phyloP scores from a whole-genome alignment of 1,140 invertebrate genomes.

The Listronotus oregonensis region DNA sequence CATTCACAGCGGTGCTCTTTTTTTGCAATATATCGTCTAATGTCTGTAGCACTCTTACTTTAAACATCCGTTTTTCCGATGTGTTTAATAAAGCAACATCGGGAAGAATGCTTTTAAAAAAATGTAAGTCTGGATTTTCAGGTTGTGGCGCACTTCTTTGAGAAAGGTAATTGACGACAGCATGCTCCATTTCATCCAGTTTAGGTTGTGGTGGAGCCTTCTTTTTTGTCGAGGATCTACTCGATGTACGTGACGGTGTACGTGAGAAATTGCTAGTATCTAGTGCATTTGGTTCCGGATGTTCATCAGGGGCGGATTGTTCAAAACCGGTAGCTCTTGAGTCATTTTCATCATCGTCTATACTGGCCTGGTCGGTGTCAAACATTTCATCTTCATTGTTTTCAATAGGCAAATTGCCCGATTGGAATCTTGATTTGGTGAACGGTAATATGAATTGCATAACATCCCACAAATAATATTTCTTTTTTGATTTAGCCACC shows the following conservation, averaged over 20 bases:
- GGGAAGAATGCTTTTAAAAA: conserved; percentile 24
- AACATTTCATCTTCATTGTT: conserved; percentile 10
- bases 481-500: conserved; percentile 20
- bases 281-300: conserved; percentile 17
- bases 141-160: conserved; percentile 17
- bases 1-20: neutral
- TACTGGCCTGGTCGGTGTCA: conserved; percentile 18
- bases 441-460: conserved; percentile 32
- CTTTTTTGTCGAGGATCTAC: conserved; percentile 13
- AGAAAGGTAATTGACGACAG: conserved; percentile 12
- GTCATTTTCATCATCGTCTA: conserved; percentile 28
- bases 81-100: neutral
- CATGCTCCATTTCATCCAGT: conserved; percentile 15
- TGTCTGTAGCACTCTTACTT: conserved; percentile 4
- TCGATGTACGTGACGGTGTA: conserved; percentile 20
- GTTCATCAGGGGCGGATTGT: conserved; percentile 17
- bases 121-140: conserved; percentile 14
- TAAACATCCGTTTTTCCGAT: neutral
- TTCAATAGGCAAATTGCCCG: conserved; percentile 25
- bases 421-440: conserved; percentile 30
- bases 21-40: conserved; percentile 15
- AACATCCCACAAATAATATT: conserved; percentile 29
- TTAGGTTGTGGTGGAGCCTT: neutral
- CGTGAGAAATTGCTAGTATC: neutral
- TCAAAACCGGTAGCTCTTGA: conserved; percentile 9